Evolutionary conservation across 2,888 invertebrate genomes (phyloP).

Genomic region (Terebella lapidaria): DNA sequence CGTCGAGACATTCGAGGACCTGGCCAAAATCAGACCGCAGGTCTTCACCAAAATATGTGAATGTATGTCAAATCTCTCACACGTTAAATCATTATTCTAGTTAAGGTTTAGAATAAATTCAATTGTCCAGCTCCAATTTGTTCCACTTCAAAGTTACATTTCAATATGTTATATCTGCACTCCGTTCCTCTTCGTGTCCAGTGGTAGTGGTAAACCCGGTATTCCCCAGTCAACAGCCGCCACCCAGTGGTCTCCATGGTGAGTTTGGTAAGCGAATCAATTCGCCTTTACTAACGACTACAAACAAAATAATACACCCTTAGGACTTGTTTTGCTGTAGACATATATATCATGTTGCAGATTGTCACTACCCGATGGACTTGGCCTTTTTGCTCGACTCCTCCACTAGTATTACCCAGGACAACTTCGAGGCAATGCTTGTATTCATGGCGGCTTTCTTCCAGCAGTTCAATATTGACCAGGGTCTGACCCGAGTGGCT

Average conservation of each 20-base stretch:
- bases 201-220: no score
- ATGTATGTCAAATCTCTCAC: conserved; percentile 9
- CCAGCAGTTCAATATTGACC: conserved; percentile 13
- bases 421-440: conserved; percentile 11
- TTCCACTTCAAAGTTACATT: no score
- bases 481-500: conserved; percentile 14
- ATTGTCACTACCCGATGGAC: conserved; percentile 15
- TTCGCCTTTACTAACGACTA: no score
- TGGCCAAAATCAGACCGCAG: conserved; percentile 10
- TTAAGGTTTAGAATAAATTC: not conserved
- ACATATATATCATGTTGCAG: no score
- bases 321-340: no score
- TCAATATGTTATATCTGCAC: no score
- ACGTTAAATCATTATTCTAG: not conserved
- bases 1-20: conserved; percentile 17
- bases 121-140: no score
- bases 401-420: conserved; percentile 13
- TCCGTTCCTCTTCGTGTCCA: no score
- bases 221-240: no score
- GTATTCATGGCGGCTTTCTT: conserved; percentile 15
- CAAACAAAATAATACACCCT: no score
- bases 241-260: no score
- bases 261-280: no score
- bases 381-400: conserved; percentile 19
- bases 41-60: conserved; percentile 20